phyloP scores from a whole-genome alignment of 1,140 invertebrate genomes.

The Rhopalosiphum maidis region DNA sequence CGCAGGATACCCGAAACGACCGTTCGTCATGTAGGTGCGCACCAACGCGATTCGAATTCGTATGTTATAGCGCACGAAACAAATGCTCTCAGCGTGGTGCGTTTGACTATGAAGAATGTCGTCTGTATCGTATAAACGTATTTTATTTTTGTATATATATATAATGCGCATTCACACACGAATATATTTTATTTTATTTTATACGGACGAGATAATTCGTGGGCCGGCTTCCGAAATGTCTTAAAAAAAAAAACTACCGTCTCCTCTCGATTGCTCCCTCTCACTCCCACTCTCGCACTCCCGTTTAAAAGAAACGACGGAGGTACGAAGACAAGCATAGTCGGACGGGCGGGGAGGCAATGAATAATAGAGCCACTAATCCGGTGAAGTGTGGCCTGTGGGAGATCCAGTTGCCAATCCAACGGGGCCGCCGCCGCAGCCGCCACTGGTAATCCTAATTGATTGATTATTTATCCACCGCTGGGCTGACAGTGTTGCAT shows the following conservation, averaged over 20 bases:
- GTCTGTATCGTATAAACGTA: neutral
- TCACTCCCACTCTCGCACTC: neutral
- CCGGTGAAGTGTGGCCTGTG: conserved; percentile 57
- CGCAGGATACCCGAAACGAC: neutral
- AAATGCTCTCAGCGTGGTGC: conserved; percentile 56
- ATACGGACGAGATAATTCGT: conserved; percentile 27
- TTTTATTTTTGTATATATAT: neutral
- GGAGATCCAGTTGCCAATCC: conserved; percentile 57
- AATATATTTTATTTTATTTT: conserved; percentile 23
- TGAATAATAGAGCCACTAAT: conserved; percentile 58
- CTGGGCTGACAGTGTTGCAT: conserved; percentile 28
- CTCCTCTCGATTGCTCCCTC: neutral
- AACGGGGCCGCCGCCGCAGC: neutral
- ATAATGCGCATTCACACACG: neutral
- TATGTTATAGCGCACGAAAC: neutral
- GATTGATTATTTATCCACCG: conserved; percentile 58
- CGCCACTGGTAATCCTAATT: conserved; percentile 52
- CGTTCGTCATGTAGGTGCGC: conserved; percentile 45
- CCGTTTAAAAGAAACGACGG: neutral
- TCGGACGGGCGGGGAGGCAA: neutral
- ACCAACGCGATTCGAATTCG: conserved; percentile 29
- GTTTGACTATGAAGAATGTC: conserved; percentile 50
- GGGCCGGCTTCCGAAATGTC: conserved; percentile 44
- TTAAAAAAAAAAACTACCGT: neutral
- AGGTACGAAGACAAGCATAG: neutral